phyloP scores from a whole-genome alignment of 2,888 invertebrate genomes.

The Eledona agricola region DNA sequence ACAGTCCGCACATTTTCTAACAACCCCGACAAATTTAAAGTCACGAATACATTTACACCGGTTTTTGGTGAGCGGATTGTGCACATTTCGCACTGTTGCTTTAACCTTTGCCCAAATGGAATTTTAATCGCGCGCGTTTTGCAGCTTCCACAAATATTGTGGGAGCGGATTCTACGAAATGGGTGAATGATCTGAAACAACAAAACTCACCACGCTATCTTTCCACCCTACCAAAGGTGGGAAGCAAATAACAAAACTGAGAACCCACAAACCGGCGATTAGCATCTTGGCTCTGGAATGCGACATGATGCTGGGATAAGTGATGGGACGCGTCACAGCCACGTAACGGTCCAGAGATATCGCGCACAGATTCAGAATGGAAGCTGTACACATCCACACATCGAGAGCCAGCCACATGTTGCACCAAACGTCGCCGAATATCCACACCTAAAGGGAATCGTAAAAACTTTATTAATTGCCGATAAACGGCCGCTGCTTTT shows the following conservation, averaged over 20 bases:
- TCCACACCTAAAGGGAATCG: slow-evolving; percentile 85
- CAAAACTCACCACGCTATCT: slow-evolving; percentile 73
- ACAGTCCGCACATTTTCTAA: slow-evolving; percentile 16
- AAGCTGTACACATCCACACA: slow-evolving; percentile 99
- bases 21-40: slow-evolving; percentile 27
- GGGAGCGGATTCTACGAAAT: too few species aligned
- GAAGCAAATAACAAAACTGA: slow-evolving; percentile 95
- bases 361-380: slow-evolving; percentile 94
- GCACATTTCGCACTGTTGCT: too few species aligned
- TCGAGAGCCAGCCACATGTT: slow-evolving; percentile 96
- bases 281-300: slow-evolving; percentile 84
- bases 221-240: slow-evolving; percentile 96
- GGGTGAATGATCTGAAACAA: too few species aligned
- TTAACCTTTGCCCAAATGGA: slow-evolving; percentile 15
- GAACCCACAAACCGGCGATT: slow-evolving; percentile 92
- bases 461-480: too few species aligned
- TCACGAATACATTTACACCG: slow-evolving; percentile 28
- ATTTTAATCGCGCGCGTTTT: slow-evolving; percentile 16
- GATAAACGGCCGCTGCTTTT: too few species aligned
- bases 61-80: slow-evolving; percentile 5
- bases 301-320: slow-evolving; percentile 93
- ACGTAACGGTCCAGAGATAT: slow-evolving; percentile 96
- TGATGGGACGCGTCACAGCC: slow-evolving; percentile 95
- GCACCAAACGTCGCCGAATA: slow-evolving; percentile 96
- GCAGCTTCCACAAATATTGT: slow-evolving; percentile 1